Conservation (phyloP, 2,888 invertebrate species). For the Silvanus unidentatus region DNA sequence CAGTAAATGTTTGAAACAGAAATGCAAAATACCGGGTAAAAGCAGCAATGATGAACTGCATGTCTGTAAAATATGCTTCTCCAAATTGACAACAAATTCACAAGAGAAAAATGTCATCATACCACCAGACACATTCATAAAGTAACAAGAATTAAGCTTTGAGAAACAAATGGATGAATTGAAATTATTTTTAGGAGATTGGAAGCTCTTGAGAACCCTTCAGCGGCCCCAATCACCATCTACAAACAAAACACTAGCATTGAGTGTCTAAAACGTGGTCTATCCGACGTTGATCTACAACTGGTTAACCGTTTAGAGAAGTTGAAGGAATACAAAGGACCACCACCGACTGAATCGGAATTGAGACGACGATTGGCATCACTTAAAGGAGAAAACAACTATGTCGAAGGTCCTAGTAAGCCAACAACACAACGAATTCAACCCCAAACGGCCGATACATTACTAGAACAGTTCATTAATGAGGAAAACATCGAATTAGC, state of each 20-base stretch:
- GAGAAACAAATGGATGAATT: background rate
- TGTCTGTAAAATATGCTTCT: constrained; percentile 58
- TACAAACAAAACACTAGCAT: constrained; percentile 43
- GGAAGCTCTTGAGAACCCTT: constrained; percentile 52
- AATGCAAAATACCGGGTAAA: constrained; percentile 58
- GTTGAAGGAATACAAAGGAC: constrained; percentile 55
- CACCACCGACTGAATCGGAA: constrained; percentile 55
- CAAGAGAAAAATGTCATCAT: constrained; percentile 25
- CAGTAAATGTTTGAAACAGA: constrained; percentile 70
- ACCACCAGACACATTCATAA: constrained; percentile 55
- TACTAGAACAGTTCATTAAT: constrained; percentile 52
- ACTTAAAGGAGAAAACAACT: constrained; percentile 56
- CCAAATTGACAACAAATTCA: constrained; percentile 33
- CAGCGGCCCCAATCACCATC: constrained; percentile 52
- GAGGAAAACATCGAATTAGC: constrained; percentile 48
- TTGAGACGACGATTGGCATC: constrained; percentile 59
- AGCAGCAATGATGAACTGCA: constrained; percentile 57
- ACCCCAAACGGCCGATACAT: constrained; percentile 65
- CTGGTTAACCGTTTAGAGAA: constrained; percentile 63
- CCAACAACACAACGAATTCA: background rate
- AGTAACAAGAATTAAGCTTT: constrained; percentile 42
- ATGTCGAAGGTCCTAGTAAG: constrained; percentile 37
- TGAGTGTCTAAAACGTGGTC: constrained; percentile 41
- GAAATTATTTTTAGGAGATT: constrained; percentile 42
- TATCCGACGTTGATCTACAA: constrained; percentile 53